Percentiles rank a stretch among this genome's conserved stretches.
Conservation (phyloP, 1,140 invertebrate genomes). For the Nixonia krombeini region DNA sequence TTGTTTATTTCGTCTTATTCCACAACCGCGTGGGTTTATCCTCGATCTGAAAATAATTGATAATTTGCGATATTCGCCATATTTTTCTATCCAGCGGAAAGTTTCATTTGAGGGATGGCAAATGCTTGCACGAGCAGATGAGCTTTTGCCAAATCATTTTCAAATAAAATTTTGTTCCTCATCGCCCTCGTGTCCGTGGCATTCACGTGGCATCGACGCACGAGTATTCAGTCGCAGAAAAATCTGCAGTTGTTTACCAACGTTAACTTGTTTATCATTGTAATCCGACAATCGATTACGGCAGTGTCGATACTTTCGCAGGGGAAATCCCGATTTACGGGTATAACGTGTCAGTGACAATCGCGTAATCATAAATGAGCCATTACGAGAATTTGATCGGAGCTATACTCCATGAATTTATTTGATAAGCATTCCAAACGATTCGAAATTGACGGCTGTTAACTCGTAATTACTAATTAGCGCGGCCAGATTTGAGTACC, state of each 20-base stretch:
- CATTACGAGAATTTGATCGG: constrained; percentile 25
- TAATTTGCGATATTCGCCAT: constrained; percentile 16
- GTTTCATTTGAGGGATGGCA: too few relatives aligned
- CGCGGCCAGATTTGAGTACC: constrained; percentile 52
- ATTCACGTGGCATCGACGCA: neutral
- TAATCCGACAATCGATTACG: too few relatives aligned
- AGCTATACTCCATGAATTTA: constrained; percentile 29
- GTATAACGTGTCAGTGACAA: constrained; percentile 13
- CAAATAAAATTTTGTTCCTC: too few relatives aligned
- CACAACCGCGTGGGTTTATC: constrained; percentile 23
- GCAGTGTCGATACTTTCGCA: too few relatives aligned
- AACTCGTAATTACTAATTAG: constrained; percentile 71
- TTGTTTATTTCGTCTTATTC: constrained; percentile 39
- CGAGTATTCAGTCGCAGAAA: too few relatives aligned
- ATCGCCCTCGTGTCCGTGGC: neutral
- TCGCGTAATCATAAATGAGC: constrained; percentile 32
- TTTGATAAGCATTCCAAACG: constrained; percentile 45
- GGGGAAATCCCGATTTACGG: too few relatives aligned
- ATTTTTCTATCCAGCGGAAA: neutral
- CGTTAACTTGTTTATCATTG: too few relatives aligned
- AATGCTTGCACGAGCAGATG: too few relatives aligned
- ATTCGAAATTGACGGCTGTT: constrained; percentile 58
- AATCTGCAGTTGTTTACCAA: too few relatives aligned
- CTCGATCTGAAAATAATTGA: constrained; percentile 24
- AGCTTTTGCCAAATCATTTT: too few relatives aligned